phyloP scores from a whole-genome alignment of 2,113 vertebrate species.

The Helogale parvula region DNA sequence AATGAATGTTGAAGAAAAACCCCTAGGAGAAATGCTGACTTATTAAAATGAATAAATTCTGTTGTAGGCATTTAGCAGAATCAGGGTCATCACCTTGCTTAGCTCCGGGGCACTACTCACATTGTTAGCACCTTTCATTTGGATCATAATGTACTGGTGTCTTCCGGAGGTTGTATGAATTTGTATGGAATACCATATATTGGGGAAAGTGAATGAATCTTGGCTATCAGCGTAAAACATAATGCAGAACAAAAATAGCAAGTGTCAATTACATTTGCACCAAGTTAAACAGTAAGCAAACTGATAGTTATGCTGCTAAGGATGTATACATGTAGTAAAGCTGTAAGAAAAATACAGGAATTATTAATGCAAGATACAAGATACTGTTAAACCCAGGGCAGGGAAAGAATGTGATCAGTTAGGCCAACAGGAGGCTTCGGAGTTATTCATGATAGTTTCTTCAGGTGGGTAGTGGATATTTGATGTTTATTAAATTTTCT shows the following conservation, averaged over 20 bases:
- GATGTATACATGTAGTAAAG: neutral
- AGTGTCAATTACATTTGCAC: neutral
- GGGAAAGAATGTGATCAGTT: neutral
- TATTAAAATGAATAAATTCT: neutral
- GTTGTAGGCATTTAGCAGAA: neutral
- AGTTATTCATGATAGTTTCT: neutral
- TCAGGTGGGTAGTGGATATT: neutral
- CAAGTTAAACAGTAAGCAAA: neutral
- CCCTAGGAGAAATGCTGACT: neutral
- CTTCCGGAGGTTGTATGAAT: neutral
- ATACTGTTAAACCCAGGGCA: neutral
- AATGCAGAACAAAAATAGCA: neutral
- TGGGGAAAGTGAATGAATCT: conserved; percentile 24
- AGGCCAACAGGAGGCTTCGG: neutral
- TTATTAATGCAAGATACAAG: neutral
- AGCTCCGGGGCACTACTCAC: neutral
- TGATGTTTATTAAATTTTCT: neutral
- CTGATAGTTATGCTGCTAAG: neutral
- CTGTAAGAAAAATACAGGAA: neutral
- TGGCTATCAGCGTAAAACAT: neutral
- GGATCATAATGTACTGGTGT: neutral
- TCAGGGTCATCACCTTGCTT: neutral
- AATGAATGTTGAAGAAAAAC: neutral
- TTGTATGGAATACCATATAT: neutral
- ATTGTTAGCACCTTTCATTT: neutral